Conservation (phyloP, 37 sponge, comb jelly and placozoan genomes). For the Bolinopsis microptera region DNA sequence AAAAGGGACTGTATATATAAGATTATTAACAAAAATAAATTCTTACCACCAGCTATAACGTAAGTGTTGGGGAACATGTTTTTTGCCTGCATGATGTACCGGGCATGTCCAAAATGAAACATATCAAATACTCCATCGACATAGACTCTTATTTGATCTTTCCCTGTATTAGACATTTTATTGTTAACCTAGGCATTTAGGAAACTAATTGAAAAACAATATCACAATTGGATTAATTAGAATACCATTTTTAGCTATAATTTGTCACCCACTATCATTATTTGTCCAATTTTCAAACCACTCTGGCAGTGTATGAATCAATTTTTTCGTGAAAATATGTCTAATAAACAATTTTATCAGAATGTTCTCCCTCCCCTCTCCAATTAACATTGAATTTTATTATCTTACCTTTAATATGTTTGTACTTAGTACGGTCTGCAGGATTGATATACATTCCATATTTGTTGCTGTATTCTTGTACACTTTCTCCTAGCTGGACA, state of each 20-base stretch:
- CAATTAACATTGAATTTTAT: too few relatives aligned
- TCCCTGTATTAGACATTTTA: not conserved
- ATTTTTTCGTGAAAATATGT: too few relatives aligned
- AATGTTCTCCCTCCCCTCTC: too few relatives aligned
- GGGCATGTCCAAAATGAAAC: slow-evolving; percentile 92
- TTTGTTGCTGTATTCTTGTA: not conserved
- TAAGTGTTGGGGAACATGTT: slow-evolving; percentile 91
- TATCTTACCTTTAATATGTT: slow-evolving; percentile 8
- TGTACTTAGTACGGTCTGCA: slow-evolving; percentile 7
- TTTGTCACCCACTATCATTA: not conserved
- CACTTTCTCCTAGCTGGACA: not conserved
- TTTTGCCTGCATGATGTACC: slow-evolving; percentile 91
- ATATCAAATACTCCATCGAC: slow-evolving; percentile 98
- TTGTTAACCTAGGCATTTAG: too few relatives aligned
- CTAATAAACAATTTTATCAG: too few relatives aligned
- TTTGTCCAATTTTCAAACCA: not conserved
- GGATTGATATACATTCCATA: slow-evolving; percentile 48
- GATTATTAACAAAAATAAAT: too few relatives aligned
- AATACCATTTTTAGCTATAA: not conserved
- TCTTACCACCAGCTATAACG: slow-evolving; percentile 91
- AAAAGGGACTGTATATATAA: too few relatives aligned
- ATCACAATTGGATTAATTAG: too few relatives aligned
- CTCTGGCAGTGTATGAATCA: too few relatives aligned
- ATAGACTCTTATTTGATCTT: slow-evolving; percentile 77
- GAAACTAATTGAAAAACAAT: too few relatives aligned